phyloP scores from a whole-genome alignment of 2,113 vertebrate genomes.

The Meriones unguiculatus region DNA sequence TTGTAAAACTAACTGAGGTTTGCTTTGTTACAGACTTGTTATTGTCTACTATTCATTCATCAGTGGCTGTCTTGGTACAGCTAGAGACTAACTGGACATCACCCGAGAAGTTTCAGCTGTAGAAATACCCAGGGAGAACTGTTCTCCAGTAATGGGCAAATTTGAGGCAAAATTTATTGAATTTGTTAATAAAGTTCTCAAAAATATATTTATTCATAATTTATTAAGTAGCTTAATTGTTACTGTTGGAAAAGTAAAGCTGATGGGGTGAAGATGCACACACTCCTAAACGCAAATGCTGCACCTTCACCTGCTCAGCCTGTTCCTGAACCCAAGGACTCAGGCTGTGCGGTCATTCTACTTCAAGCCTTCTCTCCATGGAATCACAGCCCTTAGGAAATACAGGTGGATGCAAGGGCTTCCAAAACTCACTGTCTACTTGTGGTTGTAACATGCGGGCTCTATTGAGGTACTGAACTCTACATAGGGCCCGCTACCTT shows the following conservation, averaged over 20 bases:
- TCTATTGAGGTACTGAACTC: background rate
- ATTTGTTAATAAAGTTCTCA: background rate
- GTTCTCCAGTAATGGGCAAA: too few species aligned
- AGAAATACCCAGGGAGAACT: background rate
- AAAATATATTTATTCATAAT: background rate
- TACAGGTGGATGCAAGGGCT: background rate
- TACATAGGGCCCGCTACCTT: too few species aligned
- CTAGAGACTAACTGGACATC: background rate
- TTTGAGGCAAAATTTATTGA: background rate
- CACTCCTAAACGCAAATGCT: background rate
- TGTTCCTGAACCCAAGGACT: rapidly evolving
- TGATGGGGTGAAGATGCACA: background rate
- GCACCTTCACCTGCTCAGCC: too few species aligned
- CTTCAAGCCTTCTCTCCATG: rapidly evolving
- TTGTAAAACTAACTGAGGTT: background rate
- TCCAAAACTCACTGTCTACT: too few species aligned
- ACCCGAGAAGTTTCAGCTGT: too few species aligned
- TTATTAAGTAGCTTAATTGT: background rate
- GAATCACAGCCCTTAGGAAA: rapidly evolving
- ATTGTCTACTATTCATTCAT: background rate
- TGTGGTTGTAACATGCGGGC: background rate
- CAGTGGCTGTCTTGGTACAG: background rate
- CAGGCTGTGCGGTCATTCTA: rapidly evolving
- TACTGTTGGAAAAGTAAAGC: background rate
- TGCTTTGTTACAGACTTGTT: background rate